These are phyloP conservation scores for Parasteatoda lunata DNA, from an alignment of 2,888 invertebrate species.

Conservation along the genomic window DNA sequence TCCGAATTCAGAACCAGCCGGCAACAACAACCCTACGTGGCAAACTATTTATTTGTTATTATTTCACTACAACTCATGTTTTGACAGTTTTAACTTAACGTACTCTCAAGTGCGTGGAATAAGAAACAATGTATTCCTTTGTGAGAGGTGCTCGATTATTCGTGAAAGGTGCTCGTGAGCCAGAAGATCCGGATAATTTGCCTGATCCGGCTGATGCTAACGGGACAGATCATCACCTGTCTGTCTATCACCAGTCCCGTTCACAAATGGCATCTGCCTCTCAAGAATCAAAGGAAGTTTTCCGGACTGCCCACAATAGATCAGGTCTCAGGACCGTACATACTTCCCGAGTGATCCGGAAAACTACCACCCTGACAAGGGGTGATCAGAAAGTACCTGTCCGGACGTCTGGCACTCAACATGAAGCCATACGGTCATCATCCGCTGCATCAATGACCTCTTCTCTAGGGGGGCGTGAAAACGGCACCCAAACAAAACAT, in stretches of 20 bases:
- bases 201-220: constrained; percentile 71
- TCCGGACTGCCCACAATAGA: constrained; percentile 82
- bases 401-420: constrained; percentile 48
- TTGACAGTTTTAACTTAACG: not conserved
- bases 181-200: constrained; percentile 78
- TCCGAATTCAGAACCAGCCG: constrained; percentile 12
- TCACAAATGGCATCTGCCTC: constrained; percentile 71
- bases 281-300: constrained; percentile 79
- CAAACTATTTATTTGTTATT: not conserved
- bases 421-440: constrained; percentile 36
- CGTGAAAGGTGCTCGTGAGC: constrained; percentile 83
- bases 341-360: constrained; percentile 88
- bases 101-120: not conserved
- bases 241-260: constrained; percentile 63
- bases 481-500: constrained; percentile 36
- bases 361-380: constrained; percentile 89
- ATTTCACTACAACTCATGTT: not conserved
- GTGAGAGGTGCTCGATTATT: constrained; percentile 84
- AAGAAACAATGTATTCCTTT: constrained; percentile 83
- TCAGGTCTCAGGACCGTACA: constrained; percentile 85
- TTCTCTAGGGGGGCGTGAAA: constrained; percentile 25
- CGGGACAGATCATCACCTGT: constrained; percentile 29
- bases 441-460: constrained; percentile 47
- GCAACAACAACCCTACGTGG: constrained; percentile 42
- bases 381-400: constrained; percentile 81